These are phyloP conservation scores for Leguminivora glycinivorella DNA, from an alignment of 1,140 invertebrate genomes.

Conservation along the genomic window DNA sequence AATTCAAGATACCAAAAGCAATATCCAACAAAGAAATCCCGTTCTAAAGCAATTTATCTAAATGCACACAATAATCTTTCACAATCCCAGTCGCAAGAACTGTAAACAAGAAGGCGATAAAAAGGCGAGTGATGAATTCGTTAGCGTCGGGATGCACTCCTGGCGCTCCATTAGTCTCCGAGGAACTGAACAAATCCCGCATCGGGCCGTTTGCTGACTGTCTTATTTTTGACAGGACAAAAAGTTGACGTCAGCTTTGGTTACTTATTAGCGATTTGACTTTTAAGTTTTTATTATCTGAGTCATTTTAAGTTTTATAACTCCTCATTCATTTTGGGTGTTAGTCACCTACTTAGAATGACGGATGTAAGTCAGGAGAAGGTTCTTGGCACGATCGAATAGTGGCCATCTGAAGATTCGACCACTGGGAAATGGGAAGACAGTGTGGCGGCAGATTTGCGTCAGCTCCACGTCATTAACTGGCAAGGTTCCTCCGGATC, in stretches of 20 bases:
- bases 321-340: no score
- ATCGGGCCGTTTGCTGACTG: background rate
- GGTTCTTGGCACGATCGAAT: no score
- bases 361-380: no score
- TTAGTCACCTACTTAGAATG: no score
- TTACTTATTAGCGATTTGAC: background rate
- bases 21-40: no score
- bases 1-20: no score
- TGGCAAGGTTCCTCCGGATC: no score
- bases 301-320: no score
- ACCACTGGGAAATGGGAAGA: no score
- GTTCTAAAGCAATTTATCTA: background rate
- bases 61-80: background rate
- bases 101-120: background rate
- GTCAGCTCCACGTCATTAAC: no score
- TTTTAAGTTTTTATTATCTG: background rate
- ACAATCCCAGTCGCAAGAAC: background rate
- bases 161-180: constrained; percentile 27
- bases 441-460: no score
- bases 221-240: constrained; percentile 1
- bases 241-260: background rate
- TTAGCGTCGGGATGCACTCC: constrained; percentile 45
- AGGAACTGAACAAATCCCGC: constrained; percentile 9
- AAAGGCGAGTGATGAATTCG: constrained; percentile 48
- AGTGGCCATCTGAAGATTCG: no score